Evolutionary conservation across 2,797 vertebrate species (phyloP).

Genomic region (Cynopterus sphinx): DNA sequence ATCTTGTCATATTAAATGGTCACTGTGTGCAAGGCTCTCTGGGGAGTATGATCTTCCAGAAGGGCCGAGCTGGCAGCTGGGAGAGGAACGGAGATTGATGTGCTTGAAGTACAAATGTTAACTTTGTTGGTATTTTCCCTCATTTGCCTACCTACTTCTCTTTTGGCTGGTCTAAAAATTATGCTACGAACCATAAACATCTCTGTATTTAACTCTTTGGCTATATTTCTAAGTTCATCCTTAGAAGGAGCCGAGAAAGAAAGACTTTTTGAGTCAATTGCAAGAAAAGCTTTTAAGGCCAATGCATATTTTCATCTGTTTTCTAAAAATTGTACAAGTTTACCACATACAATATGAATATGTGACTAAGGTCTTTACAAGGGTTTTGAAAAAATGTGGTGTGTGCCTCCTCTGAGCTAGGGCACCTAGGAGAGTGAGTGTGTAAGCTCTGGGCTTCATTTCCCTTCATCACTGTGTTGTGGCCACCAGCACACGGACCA

Average conservation of each 20-base stretch:
- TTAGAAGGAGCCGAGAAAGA: neutral
- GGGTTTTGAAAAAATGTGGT: neutral
- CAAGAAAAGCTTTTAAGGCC: neutral
- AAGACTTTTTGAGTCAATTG: neutral
- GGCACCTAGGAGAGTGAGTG: neutral
- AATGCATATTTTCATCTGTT: neutral
- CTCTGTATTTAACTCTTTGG: neutral
- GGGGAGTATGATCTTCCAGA: neutral
- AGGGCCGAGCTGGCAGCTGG: neutral
- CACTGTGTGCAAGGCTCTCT: neutral
- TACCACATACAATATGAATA: neutral
- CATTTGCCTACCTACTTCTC: neutral
- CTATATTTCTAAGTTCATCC: neutral
- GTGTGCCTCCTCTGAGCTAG: neutral
- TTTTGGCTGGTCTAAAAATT: neutral
- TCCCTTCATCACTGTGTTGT: neutral
- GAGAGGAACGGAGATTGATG: neutral
- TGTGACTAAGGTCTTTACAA: neutral
- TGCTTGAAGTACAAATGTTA: neutral
- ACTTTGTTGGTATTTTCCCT: neutral
- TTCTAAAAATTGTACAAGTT: neutral
- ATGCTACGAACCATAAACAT: neutral
- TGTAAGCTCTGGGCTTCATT: neutral
- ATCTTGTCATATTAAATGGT: neutral
- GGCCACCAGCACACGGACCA: too few relatives aligned